phyloP scores from a whole-genome alignment of 2,888 invertebrate genomes.

The Dicyrtomina minuta region DNA sequence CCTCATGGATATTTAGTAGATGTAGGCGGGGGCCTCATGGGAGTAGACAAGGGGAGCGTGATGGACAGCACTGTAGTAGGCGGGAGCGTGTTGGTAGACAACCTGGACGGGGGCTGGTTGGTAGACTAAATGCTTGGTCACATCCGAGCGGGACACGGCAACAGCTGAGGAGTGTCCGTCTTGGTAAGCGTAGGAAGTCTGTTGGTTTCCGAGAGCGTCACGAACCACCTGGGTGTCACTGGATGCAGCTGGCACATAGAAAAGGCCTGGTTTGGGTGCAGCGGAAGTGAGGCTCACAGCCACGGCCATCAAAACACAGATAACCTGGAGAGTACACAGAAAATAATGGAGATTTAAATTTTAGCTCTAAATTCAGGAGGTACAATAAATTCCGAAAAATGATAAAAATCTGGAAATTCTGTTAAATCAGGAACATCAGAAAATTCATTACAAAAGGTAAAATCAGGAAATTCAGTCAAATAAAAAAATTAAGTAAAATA shows the following conservation, averaged over 20 bases:
- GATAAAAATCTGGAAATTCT: background rate
- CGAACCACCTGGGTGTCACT: constrained; percentile 44
- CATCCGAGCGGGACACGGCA: constrained; percentile 46
- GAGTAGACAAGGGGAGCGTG: background rate
- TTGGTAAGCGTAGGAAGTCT: constrained; percentile 48
- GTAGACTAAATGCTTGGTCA: constrained; percentile 44
- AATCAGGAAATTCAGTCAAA: background rate
- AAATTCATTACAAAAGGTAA: background rate
- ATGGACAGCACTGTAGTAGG: background rate
- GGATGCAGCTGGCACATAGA: constrained; percentile 34
- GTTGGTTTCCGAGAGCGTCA: constrained; percentile 49
- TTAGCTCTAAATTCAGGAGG: background rate
- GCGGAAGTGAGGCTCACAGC: constrained; percentile 24
- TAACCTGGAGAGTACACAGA: constrained; percentile 26
- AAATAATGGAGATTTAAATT: background rate
- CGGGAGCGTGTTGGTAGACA: constrained; percentile 17
- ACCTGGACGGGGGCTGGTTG: constrained; percentile 27
- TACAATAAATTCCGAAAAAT: background rate
- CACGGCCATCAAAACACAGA: constrained; percentile 26
- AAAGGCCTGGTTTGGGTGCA: constrained; percentile 26
- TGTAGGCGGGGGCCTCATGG: background rate
- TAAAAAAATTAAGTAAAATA: background rate
- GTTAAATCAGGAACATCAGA: background rate
- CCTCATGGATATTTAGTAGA: too few relatives aligned
- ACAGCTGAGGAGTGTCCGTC: constrained; percentile 48